These are phyloP conservation scores for Zonitis immaculata DNA, from an alignment of 2,888 invertebrate genomes.

Conservation along the genomic window DNA sequence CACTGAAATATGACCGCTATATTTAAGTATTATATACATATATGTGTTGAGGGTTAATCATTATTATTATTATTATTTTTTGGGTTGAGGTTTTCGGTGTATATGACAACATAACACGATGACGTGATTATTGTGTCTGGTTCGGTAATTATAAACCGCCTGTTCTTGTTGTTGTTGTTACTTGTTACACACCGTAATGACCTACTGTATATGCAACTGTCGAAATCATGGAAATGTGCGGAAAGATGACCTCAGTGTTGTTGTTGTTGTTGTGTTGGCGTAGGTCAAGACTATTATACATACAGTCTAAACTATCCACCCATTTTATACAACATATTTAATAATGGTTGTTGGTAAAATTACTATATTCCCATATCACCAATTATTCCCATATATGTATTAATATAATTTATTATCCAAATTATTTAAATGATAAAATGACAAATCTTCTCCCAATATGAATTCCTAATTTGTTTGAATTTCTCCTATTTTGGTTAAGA, in stretches of 20 bases:
- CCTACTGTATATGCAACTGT: conserved; percentile 16
- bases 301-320: conserved; percentile 6
- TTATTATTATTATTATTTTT: neutral
- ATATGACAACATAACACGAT: neutral
- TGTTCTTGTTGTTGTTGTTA: neutral
- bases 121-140: conserved; percentile 13
- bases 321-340: neutral
- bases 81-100: neutral
- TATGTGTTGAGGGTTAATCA: no score
- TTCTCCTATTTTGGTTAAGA: no score
- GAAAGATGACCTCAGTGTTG: conserved; percentile 26
- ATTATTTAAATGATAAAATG: no score
- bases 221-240: conserved; percentile 21
- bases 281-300: conserved; percentile 27
- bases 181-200: conserved; percentile 16
- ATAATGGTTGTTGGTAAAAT: neutral
- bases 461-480: no score
- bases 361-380: neutral
- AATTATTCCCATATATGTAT: neutral
- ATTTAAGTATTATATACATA: no score
- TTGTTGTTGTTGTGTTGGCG: conserved; percentile 21
- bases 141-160: conserved; percentile 17
- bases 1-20: no score
- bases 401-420: neutral
- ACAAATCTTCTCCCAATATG: no score